These are phyloP conservation scores for Grantiella picta DNA, from an alignment of 2,113 vertebrate species.

Conservation along the genomic window DNA sequence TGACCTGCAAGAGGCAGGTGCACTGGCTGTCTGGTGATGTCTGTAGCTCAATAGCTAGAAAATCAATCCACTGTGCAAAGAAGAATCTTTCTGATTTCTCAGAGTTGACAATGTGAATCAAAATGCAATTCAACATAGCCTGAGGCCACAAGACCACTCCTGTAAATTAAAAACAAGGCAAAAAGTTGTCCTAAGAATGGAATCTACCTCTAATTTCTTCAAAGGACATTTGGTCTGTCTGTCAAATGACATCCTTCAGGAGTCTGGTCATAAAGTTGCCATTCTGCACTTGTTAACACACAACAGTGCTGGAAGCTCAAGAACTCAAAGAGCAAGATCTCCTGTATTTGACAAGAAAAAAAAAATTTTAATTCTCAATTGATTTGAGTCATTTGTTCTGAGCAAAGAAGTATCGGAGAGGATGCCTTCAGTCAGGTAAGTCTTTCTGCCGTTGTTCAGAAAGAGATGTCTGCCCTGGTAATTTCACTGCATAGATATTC, in stretches of 20 bases:
- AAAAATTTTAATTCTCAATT: not conserved
- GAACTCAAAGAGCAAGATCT: not conserved
- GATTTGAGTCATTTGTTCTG: not conserved
- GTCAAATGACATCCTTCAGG: not conserved
- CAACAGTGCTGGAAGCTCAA: not conserved
- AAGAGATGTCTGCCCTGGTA: not conserved
- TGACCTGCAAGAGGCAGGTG: not conserved
- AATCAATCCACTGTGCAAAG: not conserved
- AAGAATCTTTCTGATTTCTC: not conserved
- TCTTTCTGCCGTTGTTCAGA: not conserved
- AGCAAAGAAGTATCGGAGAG: not conserved
- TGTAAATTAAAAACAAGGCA: not conserved
- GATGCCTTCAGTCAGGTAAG: not conserved
- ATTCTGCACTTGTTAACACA: not conserved
- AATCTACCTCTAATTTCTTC: not conserved
- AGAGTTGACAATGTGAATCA: not conserved
- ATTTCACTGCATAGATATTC: not conserved
- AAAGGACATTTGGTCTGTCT: not conserved
- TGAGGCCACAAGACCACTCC: not conserved
- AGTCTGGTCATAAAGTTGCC: not conserved
- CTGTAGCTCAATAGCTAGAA: not conserved
- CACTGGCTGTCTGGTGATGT: not conserved
- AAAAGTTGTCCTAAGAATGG: not conserved
- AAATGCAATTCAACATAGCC: not conserved
- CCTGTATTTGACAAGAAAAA: not conserved